phyloP scores from a whole-genome alignment of 23 tunicate species.

The Aplidium turbinatum region DNA sequence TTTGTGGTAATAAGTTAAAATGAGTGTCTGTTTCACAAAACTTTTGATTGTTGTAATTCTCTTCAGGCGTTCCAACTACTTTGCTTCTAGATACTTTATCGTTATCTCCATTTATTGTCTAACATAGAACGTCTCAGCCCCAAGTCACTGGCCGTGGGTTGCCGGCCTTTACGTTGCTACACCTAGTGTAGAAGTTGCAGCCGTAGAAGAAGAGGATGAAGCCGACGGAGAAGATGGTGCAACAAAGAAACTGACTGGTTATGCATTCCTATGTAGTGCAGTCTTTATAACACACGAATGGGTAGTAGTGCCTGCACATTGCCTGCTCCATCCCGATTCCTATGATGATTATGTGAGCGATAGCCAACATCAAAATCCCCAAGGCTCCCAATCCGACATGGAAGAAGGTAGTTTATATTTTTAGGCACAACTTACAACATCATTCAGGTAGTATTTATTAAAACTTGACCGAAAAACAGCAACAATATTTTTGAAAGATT shows the following conservation, averaged over 20 bases:
- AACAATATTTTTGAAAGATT: too few species aligned
- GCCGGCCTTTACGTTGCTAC: constrained; percentile 60
- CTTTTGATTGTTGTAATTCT: too few species aligned
- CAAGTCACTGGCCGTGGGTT: constrained; percentile 87
- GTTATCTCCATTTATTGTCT: too few species aligned
- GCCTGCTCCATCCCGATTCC: constrained; percentile 50
- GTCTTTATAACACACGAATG: constrained; percentile 68
- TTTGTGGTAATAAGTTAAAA: too few species aligned
- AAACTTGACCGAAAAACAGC: too few species aligned
- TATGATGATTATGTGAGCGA: constrained; percentile 17
- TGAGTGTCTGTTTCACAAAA: too few species aligned
- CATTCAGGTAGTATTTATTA: too few species aligned
- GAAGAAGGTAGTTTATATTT: neutral
- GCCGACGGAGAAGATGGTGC: neutral
- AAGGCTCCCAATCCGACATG: neutral
- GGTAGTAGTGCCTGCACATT: constrained; percentile 82
- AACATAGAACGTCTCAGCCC: too few species aligned
- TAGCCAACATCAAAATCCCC: neutral
- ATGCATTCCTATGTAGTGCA: constrained; percentile 66
- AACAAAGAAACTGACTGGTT: neutral
- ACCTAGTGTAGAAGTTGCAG: neutral
- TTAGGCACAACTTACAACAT: neutral
- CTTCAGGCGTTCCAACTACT: too few species aligned
- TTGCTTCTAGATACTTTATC: too few species aligned
- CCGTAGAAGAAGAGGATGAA: neutral